Evolutionary conservation across 2,797 vertebrate genomes (phyloP), one percentile per base, ranked within the genome.

Genomic region (Tinamus major): DNA sequence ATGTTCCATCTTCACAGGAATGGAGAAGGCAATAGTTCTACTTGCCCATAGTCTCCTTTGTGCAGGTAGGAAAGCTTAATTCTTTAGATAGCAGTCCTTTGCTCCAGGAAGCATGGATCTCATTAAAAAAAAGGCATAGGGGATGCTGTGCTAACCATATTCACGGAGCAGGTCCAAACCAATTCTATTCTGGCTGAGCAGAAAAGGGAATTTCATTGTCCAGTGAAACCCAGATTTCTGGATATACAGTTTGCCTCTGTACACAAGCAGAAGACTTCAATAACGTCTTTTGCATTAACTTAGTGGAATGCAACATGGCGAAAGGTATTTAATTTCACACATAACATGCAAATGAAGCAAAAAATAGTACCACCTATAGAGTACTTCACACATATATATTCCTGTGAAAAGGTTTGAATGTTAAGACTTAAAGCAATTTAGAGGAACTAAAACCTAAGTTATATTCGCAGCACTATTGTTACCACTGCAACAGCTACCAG

Each of bases 251-350:
- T n/a, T 74, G 7, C 4, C 9, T 10, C 10, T 51, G 1, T 10
- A 49, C 4, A 26, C 3, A 59, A 33, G 63, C 62, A 85, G 35
- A 77, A 0, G 0, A 37, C 1, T 2, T 1, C 31, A 31, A 15
- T 68, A 72, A 62, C 13, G 49, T 10, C 26, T 70, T 70, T 42
- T 4, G 16, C 59, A 44, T 2, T 70, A 70, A 37, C 8, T 65
- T 48, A 69, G 42, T 24, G 76, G 48, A 76, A 83, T 9, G 33
- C 18, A 80, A 65, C 4, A 35, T 2, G 27, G 24, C 5, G 15
- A 35, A 80, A 27, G 70, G 18, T 21, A 71, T 20, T n/a, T 41
- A 46, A 42, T 59, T 26, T 70, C 53, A 42, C 19, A 19, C 1
- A 29, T 6, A 27, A 17, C 29, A 31, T 55, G 53, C 10, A 55